Conservation (phyloP, 2,888 invertebrate genomes). For the Tenthredo notha region DNA sequence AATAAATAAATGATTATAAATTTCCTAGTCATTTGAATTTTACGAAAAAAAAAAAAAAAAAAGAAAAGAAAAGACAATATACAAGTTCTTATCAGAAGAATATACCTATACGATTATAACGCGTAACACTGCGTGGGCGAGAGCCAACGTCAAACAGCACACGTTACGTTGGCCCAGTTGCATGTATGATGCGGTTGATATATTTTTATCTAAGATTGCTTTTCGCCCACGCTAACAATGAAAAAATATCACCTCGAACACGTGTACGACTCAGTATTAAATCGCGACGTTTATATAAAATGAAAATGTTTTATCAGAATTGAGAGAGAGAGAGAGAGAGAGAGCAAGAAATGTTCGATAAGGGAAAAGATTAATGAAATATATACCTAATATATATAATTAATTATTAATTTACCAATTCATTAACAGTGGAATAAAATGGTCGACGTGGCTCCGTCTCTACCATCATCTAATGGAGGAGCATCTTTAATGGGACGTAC, state of each 20-base stretch:
- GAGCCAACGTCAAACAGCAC: neutral
- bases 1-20: too few relatives aligned
- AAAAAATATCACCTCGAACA: conserved; percentile 31
- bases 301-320: too few relatives aligned
- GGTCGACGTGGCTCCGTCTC: conserved; percentile 72
- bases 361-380: neutral
- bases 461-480: conserved; percentile 65
- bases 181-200: conserved; percentile 59
- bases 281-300: neutral
- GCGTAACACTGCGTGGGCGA: conserved; percentile 47
- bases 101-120: neutral
- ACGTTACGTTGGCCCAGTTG: conserved; percentile 59
- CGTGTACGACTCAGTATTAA: neutral
- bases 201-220: conserved; percentile 62
- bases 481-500: conserved; percentile 75
- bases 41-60: neutral
- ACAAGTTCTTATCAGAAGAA: neutral
- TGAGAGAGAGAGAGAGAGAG: too few relatives aligned
- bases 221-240: conserved; percentile 2
- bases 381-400: too few relatives aligned
- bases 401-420: neutral
- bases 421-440: conserved; percentile 59
- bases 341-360: neutral
- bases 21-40: too few relatives aligned
- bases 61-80: neutral